Percentiles rank a stretch among this genome's conserved stretches.
Conservation (phyloP, 2,113 vertebrate genomes). For the Chaetodon auriga region DNA sequence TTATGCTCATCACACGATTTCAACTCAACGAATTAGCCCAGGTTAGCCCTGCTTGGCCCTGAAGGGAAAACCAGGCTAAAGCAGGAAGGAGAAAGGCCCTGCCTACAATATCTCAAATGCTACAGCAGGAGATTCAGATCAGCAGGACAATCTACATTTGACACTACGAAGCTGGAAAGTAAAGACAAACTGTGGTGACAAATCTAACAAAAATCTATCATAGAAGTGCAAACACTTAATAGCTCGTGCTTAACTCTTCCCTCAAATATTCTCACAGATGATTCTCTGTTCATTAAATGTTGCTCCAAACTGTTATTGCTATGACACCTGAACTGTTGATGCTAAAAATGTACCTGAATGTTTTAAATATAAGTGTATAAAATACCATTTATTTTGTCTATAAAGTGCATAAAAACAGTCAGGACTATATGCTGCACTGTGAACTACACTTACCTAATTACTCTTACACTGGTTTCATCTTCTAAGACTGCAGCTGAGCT, state of each 20-base stretch:
- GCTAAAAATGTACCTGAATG: too few species aligned
- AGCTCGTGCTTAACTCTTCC: background rate
- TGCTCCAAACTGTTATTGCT: background rate
- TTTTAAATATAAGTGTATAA: too few species aligned
- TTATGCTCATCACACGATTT: slow-evolving; percentile 5
- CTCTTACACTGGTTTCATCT: too few species aligned
- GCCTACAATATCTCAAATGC: background rate
- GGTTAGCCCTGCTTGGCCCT: slow-evolving; percentile 28
- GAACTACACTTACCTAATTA: too few species aligned
- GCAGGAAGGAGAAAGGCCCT: slow-evolving; percentile 43
- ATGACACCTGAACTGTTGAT: too few species aligned
- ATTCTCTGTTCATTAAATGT: background rate
- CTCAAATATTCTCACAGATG: background rate
- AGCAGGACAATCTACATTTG: slow-evolving; percentile 25
- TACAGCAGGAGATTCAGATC: slow-evolving; percentile 7
- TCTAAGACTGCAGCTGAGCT: too few species aligned
- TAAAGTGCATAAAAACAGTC: too few species aligned
- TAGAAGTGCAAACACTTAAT: background rate
- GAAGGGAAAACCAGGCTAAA: slow-evolving; percentile 55
- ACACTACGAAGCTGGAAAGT: background rate
- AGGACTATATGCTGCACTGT: too few species aligned
- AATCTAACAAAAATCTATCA: background rate
- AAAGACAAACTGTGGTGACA: background rate
- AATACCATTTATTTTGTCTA: too few species aligned
- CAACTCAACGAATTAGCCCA: background rate